Evolutionary conservation across 1,140 invertebrate species (phyloP).

Genomic region (Tribolium madens): DNA sequence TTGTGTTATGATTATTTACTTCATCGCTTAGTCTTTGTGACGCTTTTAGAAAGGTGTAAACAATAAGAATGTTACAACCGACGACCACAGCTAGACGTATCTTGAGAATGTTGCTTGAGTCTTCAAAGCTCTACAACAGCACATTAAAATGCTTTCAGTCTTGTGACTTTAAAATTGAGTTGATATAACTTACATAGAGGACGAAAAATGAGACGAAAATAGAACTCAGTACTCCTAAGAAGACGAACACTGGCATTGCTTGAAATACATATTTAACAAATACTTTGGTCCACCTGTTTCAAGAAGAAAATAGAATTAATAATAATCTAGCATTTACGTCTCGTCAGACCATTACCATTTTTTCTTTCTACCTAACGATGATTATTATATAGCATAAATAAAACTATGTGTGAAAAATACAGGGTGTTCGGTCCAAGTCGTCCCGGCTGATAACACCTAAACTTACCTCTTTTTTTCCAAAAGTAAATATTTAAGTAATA

Average conservation of each 20-base stretch:
- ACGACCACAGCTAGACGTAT: not conserved
- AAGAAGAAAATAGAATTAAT: not conserved
- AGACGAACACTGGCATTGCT: not conserved
- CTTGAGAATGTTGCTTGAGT: not conserved
- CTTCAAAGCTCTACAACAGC: not conserved
- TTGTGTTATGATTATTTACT: not conserved
- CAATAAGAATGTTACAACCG: not conserved
- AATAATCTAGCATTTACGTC: too few species aligned
- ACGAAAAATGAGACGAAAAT: not conserved
- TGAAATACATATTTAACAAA: not conserved
- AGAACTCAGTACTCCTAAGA: not conserved
- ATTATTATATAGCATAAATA: too few species aligned
- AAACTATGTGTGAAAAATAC: too few species aligned
- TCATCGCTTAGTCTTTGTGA: not conserved
- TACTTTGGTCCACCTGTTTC: not conserved
- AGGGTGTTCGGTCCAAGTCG: too few species aligned
- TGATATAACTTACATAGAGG: not conserved
- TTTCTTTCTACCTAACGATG: too few species aligned
- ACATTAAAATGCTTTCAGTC: too few species aligned
- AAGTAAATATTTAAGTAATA: too few species aligned
- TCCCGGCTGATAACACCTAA: too few species aligned
- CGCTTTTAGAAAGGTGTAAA: not conserved
- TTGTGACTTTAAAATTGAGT: too few species aligned
- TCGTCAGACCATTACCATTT: too few species aligned
- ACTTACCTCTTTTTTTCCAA: too few species aligned